Evolutionary conservation across 2,888 invertebrate genomes (phyloP), one percentile per base, ranked within the genome.

Genomic region (Subacronicta megacephala): DNA sequence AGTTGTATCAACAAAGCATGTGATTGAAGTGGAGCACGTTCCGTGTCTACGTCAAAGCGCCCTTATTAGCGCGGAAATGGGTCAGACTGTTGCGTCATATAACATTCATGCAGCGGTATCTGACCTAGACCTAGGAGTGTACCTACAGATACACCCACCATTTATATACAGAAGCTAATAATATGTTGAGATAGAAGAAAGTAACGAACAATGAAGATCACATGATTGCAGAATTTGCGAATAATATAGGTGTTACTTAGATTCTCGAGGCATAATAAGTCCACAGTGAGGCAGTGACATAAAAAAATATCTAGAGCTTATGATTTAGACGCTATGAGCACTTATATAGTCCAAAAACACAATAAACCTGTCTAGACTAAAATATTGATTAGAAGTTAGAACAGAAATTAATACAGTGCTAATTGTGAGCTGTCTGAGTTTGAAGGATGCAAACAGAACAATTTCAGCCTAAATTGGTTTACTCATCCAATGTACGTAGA

Each of bases 321-420:
- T 29, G 9, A 10, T 29, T 29, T 1, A 1, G 3, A 29, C 12
- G 3, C 3, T 29, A 3, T 29, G n/a, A 29, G 29, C 12, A 12
- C 23, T 9, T 46, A 9, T 13, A 9, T 12, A 0, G 3, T 0
- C 3, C 5, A 31, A 29, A 0, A 54, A 47, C 9, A n/a, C 31
- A 60, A 38, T 44, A 49, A 54, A 43, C 40, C 40, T 29, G 75
- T 77, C 75, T 75, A 71, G 75, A 77, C 75, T 62, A 44, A 42
- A 62, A 57, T 66, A 65, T 75, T 61, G 69, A 68, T 62, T 61
- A 42, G 54, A 43, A 29, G 66, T 62, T 61, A 42, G 54, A 43
- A 29, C 61, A 26, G 17, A 60, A 67, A 67, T 73, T 68, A 62
- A 35, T 17, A 42, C 46, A 46, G 54, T 45, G 43, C 68, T 72